These are phyloP conservation scores for Enteromius mattozi DNA, from an alignment of 2,797 vertebrate species.

Conservation along the genomic window DNA sequence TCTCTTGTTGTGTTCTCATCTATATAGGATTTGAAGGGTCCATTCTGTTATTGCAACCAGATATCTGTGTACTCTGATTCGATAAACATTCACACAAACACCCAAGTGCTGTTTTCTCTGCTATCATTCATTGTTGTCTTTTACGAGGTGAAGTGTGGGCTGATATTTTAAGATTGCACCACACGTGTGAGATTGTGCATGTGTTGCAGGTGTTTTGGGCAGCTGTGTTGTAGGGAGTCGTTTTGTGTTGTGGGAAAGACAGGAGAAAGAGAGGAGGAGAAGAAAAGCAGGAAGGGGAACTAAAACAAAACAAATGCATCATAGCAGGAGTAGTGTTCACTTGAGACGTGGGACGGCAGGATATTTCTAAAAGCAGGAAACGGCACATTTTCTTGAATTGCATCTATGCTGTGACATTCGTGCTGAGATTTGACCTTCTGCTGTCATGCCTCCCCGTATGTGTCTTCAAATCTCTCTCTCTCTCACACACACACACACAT, in stretches of 20 bases:
- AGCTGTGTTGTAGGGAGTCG: conserved; percentile 65
- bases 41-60: conserved; percentile 49
- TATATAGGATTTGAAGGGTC: conserved; percentile 34
- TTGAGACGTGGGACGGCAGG: conserved; percentile 36
- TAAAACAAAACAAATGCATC: conserved; percentile 52
- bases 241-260: conserved; percentile 55
- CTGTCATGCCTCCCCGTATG: conserved; percentile 19
- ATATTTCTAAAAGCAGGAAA: conserved; percentile 39
- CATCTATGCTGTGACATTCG: background rate
- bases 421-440: conserved; percentile 40
- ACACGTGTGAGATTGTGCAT: conserved; percentile 54
- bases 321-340: conserved; percentile 39
- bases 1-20: background rate
- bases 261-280: conserved; percentile 33
- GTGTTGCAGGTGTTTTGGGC: conserved; percentile 70
- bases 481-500: background rate
- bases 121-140: conserved; percentile 66
- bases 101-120: conserved; percentile 52
- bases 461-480: conserved; percentile 9
- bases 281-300: conserved; percentile 49
- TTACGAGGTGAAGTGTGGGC: conserved; percentile 64
- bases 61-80: conserved; percentile 49
- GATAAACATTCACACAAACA: conserved; percentile 55
- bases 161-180: conserved; percentile 51
- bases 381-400: background rate